Base-by-base conservation (phyloP, 2,888 invertebrate species). In the Xylophagus ater region DNA sequence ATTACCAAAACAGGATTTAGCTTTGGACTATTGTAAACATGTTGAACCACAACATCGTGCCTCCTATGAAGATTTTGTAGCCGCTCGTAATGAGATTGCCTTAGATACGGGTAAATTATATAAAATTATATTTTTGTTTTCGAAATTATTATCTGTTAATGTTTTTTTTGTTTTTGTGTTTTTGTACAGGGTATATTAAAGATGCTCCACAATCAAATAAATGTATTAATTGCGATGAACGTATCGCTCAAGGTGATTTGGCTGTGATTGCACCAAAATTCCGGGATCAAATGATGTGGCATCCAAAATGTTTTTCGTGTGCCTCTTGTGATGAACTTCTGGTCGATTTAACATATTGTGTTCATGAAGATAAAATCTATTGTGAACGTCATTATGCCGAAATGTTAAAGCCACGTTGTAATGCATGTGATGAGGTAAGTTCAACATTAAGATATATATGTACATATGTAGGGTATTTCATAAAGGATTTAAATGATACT, bases 311-410 rank as follows among this genome's bases (percentile, higher is more conserved):
- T 67, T 98, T 96, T 67, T 72, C 78, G 41, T 97, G 96, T 68
- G 70, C 74, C 50, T 77, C 79, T 41, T 96, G 96, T 68, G 76
- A 82, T 52, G 90, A 97, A 67, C 73, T 93, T 39, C 78, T 98
- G 44, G 94, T 96, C 45, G 97, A 98, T 67, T 76, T 98, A 55
- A 87, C 90, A 35, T 96, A 97, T 68, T 97, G 97, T 65, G 83
- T 85, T 47, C 75, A 87, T 60, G 88, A 90, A 52, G 86, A 86
- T 50, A 73, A 78, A 47, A 72, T 90, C 48, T 92, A 81, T 69
- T 94, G 94, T 67, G 92, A 90, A 58, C 74, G 94, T 47, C 97
- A 98, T 68, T 98, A 94, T 65, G 93, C 94, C 35, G 96, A 98
- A 67, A 76, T 85, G 57, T 72, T 96, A 59, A 92, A 93, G 65